Evolutionary conservation across 2,888 invertebrate genomes (phyloP), one percentile per base, ranked within the genome.

Genomic region (Macropis europaea): DNA sequence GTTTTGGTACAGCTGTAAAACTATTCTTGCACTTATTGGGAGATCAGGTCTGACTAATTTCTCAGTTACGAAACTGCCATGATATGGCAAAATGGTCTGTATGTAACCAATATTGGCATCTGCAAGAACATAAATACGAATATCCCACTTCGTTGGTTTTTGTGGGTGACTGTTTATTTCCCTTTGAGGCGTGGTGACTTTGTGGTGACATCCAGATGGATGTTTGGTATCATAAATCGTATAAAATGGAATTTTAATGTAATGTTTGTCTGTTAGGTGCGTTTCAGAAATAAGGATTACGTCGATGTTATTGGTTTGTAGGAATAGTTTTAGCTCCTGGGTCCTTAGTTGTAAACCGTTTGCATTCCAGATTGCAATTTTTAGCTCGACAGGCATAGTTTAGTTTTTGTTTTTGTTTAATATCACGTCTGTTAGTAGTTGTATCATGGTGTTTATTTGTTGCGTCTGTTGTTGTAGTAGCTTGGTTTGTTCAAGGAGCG

Each of bases 131-230:
- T 68, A 68, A 50, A 70, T 53, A 36, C 42, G 56, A 26, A 71
- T 60, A 52, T 40, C 50, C 47, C 57, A 63, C 45, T 57, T 56
- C 15, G 69, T 63, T 38, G 75, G 77, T 66, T 74, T 79, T 42
- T 79, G 74, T 5, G 72, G 73, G 32, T 79, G n/a, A n/a, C n/a
- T n/a, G n/a, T n/a, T n/a, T n/a, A n/a, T n/a, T n/a, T n/a, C n/a
- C n/a, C n/a, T n/a, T n/a, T n/a, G n/a, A n/a, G n/a, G n/a, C n/a
- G n/a, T n/a, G n/a, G n/a, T n/a, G n/a, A n/a, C n/a, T n/a, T n/a
- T n/a, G n/a, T n/a, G n/a, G n/a, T n/a, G n/a, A n/a, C n/a, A n/a
- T n/a, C n/a, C n/a, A n/a, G n/a, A n/a, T n/a, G n/a, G n/a, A n/a
- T n/a, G n/a, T 19, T 17, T 40, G 17, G 40, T 17, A 11, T 40